These are phyloP conservation scores for Orussus abietinus DNA, from an alignment of 1,140 invertebrate species.

Conservation along the genomic window DNA sequence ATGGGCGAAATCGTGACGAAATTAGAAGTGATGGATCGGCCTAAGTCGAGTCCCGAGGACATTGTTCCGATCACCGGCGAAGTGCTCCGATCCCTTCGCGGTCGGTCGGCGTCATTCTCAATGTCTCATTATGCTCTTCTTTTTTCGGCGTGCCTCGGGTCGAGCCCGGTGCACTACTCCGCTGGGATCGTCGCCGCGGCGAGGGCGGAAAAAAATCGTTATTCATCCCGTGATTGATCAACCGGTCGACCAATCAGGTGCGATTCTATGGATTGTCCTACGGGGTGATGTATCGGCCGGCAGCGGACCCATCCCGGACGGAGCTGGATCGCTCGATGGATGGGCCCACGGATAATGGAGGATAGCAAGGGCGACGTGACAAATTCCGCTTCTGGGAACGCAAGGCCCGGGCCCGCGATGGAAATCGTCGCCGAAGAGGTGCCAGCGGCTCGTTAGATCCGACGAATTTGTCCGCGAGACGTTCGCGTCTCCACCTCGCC, in stretches of 20 bases:
- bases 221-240: conserved; percentile 6
- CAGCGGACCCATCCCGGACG: too few relatives aligned
- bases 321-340: neutral
- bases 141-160: neutral
- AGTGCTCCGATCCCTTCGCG: neutral
- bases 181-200: too few relatives aligned
- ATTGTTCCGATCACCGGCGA: neutral
- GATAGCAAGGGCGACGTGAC: neutral
- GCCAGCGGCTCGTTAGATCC: conserved; percentile 4
- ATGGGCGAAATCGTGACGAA: neutral
- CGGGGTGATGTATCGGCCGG: conserved; percentile 1
- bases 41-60: neutral
- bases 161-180: neutral
- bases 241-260: conserved; percentile 5
- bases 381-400: conserved; percentile 2
- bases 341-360: neutral
- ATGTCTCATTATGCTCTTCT: conserved; percentile 1
- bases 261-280: conserved; percentile 3
- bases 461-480: conserved; percentile 6
- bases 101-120: neutral
- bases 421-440: neutral
- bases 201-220: conserved; percentile 3
- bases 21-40: neutral
- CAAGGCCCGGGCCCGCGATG: too few relatives aligned
- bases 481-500: conserved; percentile 1